These are phyloP conservation scores for Hycleus phaleratus DNA, from an alignment of 1,140 invertebrate genomes.

Conservation along the genomic window DNA sequence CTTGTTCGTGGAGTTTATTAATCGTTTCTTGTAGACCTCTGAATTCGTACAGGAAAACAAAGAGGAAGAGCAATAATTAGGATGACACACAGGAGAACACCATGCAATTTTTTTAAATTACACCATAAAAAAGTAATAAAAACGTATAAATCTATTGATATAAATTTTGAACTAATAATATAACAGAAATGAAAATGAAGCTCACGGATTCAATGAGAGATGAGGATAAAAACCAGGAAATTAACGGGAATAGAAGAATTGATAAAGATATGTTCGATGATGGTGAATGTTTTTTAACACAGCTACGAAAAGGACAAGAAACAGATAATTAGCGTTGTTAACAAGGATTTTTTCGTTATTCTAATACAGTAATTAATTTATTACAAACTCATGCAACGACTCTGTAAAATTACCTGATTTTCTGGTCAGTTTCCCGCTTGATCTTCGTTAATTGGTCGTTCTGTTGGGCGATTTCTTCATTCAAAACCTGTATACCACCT, in stretches of 20 bases:
- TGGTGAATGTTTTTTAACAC: slow-evolving; percentile 22
- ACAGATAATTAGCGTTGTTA: slow-evolving; percentile 4
- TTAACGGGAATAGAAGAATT: slow-evolving; percentile 33
- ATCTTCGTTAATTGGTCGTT: slow-evolving; percentile 26
- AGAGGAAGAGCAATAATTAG: slow-evolving; percentile 13
- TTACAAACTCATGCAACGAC: neutral
- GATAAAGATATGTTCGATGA: slow-evolving; percentile 23
- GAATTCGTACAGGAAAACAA: slow-evolving; percentile 18
- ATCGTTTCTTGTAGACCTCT: slow-evolving; percentile 36
- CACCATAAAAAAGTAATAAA: slow-evolving; percentile 3
- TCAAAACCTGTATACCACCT: slow-evolving; percentile 40
- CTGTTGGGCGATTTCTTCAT: slow-evolving; percentile 37
- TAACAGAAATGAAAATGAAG: slow-evolving; percentile 27
- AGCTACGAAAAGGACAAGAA: slow-evolving; percentile 23
- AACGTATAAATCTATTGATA: slow-evolving; percentile 12
- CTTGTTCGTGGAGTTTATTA: slow-evolving; percentile 31
- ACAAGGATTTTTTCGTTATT: neutral
- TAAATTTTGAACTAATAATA: neutral
- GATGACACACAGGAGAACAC: slow-evolving; percentile 11
- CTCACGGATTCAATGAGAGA: slow-evolving; percentile 31
- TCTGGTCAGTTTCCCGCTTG: slow-evolving; percentile 34
- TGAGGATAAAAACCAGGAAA: slow-evolving; percentile 36
- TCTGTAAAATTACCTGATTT: slow-evolving; percentile 31
- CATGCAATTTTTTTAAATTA: slow-evolving; percentile 13
- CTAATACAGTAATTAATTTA: too few relatives aligned